Conservation (phyloP, 2,797 vertebrate genomes). For the Lepidocolaptes lacrymiger region DNA sequence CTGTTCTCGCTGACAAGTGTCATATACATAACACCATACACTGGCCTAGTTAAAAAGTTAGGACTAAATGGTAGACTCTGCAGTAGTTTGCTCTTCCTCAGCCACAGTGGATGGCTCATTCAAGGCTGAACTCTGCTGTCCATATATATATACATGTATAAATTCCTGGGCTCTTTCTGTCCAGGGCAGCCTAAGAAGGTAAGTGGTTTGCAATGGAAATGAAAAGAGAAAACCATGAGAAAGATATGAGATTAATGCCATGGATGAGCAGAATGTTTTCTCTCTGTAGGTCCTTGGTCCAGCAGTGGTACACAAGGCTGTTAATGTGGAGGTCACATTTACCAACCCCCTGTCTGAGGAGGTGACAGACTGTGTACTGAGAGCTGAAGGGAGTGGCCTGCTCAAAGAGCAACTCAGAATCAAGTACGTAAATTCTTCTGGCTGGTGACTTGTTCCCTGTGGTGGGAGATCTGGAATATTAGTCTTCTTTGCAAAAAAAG, state of each 20-base stretch:
- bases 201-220: background rate
- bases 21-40: background rate
- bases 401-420: constrained; percentile 72
- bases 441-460: background rate
- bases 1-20: background rate
- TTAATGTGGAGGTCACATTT: constrained; percentile 66
- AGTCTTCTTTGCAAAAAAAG: background rate
- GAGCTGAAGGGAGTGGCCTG: constrained; percentile 78
- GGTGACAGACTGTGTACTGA: constrained; percentile 66
- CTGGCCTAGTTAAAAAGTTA: background rate
- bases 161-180: background rate
- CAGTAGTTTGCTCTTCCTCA: background rate
- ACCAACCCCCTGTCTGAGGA: constrained; percentile 70
- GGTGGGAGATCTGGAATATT: background rate
- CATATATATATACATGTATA: background rate
- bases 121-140: background rate
- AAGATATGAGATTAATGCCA: background rate
- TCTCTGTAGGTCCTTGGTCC: constrained; percentile 64
- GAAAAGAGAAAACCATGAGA: background rate
- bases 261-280: background rate
- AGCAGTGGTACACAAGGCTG: constrained; percentile 45
- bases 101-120: background rate
- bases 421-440: constrained; percentile 40
- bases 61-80: background rate
- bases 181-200: background rate